Conservation (phyloP, 2,888 invertebrate genomes). For the Caenorhabditis panamensis region DNA sequence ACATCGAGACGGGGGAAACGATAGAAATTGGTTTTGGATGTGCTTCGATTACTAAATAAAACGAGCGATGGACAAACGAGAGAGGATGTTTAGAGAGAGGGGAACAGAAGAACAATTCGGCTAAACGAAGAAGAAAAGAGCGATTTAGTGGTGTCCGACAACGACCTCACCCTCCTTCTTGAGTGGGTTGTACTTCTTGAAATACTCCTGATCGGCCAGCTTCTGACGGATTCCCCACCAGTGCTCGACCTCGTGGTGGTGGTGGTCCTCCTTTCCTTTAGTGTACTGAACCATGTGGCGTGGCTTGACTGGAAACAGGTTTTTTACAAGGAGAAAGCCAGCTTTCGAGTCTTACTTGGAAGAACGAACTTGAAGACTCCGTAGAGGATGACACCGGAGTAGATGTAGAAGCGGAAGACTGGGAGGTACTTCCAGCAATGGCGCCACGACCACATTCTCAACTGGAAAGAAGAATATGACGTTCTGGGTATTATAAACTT, state of each 20-base stretch:
- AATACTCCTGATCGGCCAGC: slow-evolving; percentile 77
- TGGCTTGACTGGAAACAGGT: slow-evolving; percentile 74
- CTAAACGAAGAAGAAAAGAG: slow-evolving; percentile 41
- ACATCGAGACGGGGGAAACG: no score
- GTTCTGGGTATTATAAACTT: background rate
- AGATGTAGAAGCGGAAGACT: slow-evolving; percentile 79
- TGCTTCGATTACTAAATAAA: slow-evolving; percentile 41
- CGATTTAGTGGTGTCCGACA: slow-evolving; percentile 75
- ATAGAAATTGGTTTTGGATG: slow-evolving; percentile 47
- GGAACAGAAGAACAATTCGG: slow-evolving; percentile 29
- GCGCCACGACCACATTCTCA: slow-evolving; percentile 79
- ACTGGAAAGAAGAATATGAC: slow-evolving; percentile 48
- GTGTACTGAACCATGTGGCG: slow-evolving; percentile 76
- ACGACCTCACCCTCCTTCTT: slow-evolving; percentile 75
- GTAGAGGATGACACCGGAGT: slow-evolving; percentile 77
- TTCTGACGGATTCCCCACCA: slow-evolving; percentile 79
- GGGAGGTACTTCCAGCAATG: slow-evolving; percentile 79
- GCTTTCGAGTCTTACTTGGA: slow-evolving; percentile 71
- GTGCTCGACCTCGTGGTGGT: slow-evolving; percentile 80
- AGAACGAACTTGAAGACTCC: slow-evolving; percentile 79
- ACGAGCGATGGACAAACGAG: slow-evolving; percentile 30
- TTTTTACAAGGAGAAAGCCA: background rate
- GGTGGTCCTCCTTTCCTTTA: slow-evolving; percentile 77
- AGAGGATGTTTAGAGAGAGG: slow-evolving; percentile 20
- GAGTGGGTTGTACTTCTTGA: slow-evolving; percentile 78